Base-by-base conservation (phyloP, 2,888 invertebrate species). In the Tetrapedia diversipes region DNA sequence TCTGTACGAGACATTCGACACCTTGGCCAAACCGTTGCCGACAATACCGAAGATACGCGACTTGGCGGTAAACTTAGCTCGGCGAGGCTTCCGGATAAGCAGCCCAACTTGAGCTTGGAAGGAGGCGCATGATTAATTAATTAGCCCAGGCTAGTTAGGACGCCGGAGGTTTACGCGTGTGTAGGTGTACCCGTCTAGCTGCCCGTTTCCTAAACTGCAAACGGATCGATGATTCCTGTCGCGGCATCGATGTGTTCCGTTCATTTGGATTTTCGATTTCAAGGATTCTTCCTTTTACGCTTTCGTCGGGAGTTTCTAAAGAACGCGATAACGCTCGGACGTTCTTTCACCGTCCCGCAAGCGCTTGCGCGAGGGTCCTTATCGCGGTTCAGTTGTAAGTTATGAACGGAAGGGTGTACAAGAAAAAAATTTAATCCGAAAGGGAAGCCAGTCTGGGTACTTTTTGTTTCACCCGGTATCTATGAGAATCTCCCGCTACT, bases 41-140 rank as follows among this genome's bases (percentile, higher is more conserved):
- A 90, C 90, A 89, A 90, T 90, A 89, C 89, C 88, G 87, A 91
- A 90, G 91, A 91, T 91, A 90, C 90, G 89, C 89, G 88, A 91
- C 91, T 91, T 89, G 88, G 88, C 87, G 89, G 88, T 88, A 88
- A 90, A 90, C 88, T 90, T 90, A 85, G 87, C 84, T 81, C 66
- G 83, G 85, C 87, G 79, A 83, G 86, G 86, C 89, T 89, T 87
- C 87, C 86, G 88, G 86, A 86, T 89, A 88, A 88, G 88, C 87
- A 87, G 84, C 85, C 87, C 86, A 87, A 88, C 86, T 89, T 84
- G 83, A 86, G 86, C 86, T 63, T 49, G 83, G 74, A 76, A 72
- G 77, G 86, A 74, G 87, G 86, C 86, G 89, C 89, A 90, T 91
- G 91, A 91, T 91, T 91, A 91, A 91, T 91, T 91, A 91, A 91